Percentiles rank a stretch among this genome's conserved stretches.
These are phyloP conservation scores for Aspidiotus destructor DNA, from an alignment of 2,888 invertebrate genomes.

Conservation along the genomic window DNA sequence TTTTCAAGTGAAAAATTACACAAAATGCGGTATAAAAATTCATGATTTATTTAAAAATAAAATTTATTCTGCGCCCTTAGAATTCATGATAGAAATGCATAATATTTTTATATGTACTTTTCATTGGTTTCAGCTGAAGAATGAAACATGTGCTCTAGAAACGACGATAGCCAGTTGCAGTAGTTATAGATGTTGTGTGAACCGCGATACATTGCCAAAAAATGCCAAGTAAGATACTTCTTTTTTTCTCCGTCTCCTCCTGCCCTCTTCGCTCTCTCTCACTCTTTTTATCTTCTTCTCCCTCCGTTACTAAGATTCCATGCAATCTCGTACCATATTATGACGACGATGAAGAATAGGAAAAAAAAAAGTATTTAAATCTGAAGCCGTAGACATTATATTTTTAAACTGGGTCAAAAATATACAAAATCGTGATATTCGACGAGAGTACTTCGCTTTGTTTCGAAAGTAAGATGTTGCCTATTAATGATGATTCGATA, in stretches of 20 bases:
- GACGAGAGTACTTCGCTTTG: too few species aligned
- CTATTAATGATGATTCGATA: too few species aligned
- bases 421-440: slow-evolving; percentile 5
- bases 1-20: too few species aligned
- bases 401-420: slow-evolving; percentile 14
- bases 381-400: neutral
- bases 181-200: slow-evolving; percentile 22
- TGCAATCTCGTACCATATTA: neutral
- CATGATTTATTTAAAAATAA: too few species aligned
- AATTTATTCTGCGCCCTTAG: neutral
- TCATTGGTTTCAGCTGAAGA: slow-evolving; percentile 19
- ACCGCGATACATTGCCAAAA: slow-evolving; percentile 22
- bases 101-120: neutral
- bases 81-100: neutral
- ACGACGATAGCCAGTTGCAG: slow-evolving; percentile 27
- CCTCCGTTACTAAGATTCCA: too few species aligned
- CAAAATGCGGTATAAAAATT: too few species aligned
- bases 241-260: slow-evolving; percentile 9
- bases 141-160: slow-evolving; percentile 22
- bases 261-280: neutral
- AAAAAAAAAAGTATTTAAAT: neutral
- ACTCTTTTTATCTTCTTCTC: too few species aligned
- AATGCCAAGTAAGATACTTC: slow-evolving; percentile 27
- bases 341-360: neutral
- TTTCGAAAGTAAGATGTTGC: too few species aligned